phyloP scores from a whole-genome alignment of 2,797 vertebrate genomes.

The Carcharodon carcharias region DNA sequence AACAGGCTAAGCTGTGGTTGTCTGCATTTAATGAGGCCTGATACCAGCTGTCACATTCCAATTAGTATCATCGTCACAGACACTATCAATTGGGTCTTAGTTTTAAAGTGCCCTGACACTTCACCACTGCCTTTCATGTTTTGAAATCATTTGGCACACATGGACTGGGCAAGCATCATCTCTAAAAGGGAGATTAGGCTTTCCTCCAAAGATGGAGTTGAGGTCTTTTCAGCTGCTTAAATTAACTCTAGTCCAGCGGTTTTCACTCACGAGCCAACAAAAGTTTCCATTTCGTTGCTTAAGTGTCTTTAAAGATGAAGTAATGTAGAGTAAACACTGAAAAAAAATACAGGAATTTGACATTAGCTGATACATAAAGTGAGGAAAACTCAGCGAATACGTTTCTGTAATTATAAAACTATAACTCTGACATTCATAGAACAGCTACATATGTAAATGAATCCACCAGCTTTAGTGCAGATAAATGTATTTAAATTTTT shows the following conservation, averaged over 20 bases:
- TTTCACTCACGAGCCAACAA: not conserved
- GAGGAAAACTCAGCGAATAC: not conserved
- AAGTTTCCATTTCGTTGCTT: conserved; percentile 8
- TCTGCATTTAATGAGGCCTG: conserved; percentile 11
- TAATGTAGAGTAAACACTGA: not conserved
- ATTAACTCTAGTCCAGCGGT: not conserved
- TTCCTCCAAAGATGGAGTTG: conserved; percentile 1
- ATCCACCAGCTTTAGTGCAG: not conserved
- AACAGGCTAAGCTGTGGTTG: not conserved
- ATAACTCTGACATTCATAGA: not conserved
- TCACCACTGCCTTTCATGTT: conserved; percentile 17
- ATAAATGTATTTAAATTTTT: not conserved
- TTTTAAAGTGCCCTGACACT: conserved; percentile 16
- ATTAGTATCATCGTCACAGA: conserved; percentile 12
- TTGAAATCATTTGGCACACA: conserved; percentile 7
- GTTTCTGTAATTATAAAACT: not conserved
- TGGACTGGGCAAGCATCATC: not conserved
- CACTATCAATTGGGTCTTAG: conserved; percentile 6
- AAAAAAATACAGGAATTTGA: not conserved
- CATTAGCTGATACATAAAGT: not conserved
- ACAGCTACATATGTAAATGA: not conserved
- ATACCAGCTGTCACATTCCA: conserved; percentile 24
- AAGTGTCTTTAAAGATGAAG: not conserved
- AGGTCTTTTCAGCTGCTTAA: not conserved
- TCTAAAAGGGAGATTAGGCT: not conserved